Conservation (phyloP, 2,113 vertebrate species). For the Xenotilapia caudafasciata region DNA sequence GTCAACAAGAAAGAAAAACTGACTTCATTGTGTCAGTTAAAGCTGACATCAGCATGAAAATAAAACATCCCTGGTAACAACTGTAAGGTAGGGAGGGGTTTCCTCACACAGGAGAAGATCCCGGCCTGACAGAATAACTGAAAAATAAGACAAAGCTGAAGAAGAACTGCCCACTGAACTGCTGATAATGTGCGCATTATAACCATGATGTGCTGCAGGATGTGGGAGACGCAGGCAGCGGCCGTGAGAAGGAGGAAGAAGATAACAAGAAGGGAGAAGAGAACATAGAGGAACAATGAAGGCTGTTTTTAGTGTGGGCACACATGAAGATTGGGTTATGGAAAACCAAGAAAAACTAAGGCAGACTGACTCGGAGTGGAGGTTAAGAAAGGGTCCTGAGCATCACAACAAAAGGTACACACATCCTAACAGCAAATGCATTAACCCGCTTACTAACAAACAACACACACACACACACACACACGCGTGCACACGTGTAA, state of each 20-base stretch:
- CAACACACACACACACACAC: background rate
- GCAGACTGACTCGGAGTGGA: background rate
- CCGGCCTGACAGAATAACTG: background rate
- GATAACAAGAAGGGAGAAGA: background rate
- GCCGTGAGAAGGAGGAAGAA: background rate
- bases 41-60: background rate
- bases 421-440: background rate
- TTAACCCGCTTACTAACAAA: background rate
- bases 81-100: background rate
- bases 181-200: background rate
- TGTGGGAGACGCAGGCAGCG: background rate
- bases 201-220: background rate
- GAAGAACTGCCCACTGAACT: background rate
- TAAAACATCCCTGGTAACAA: background rate
- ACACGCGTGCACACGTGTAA: accelerated
- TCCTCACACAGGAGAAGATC: background rate
- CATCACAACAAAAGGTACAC: background rate
- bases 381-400: background rate
- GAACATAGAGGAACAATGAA: background rate
- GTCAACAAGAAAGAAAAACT: background rate
- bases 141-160: background rate
- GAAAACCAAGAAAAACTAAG: background rate
- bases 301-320: background rate
- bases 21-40: background rate
- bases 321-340: background rate